Evolutionary conservation across 2,113 vertebrate genomes (phyloP).

Genomic region (Mola mola): DNA sequence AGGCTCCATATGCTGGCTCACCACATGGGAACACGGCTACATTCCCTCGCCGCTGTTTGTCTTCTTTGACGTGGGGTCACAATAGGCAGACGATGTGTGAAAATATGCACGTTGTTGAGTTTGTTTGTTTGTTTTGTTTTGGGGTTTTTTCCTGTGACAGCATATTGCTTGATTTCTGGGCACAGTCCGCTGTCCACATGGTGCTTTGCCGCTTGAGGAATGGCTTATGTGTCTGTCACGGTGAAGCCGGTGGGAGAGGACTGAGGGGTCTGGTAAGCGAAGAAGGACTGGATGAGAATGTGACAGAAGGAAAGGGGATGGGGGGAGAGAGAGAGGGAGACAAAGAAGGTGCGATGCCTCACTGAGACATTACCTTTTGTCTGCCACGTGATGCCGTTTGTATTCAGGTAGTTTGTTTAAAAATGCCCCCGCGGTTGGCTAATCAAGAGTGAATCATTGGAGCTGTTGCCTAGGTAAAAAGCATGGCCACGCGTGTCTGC

Average conservation of each 20-base stretch:
- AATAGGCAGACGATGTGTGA: constrained; percentile 34
- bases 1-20: constrained; percentile 48
- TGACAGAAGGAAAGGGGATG: constrained; percentile 16
- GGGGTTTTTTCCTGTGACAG: constrained; percentile 46
- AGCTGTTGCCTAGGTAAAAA: constrained; percentile 69
- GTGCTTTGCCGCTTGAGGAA: constrained; percentile 54
- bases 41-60: constrained; percentile 69
- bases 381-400: constrained; percentile 35
- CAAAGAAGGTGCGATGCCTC: constrained; percentile 40
- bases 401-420: constrained; percentile 54
- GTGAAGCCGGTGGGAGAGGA: constrained; percentile 57
- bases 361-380: constrained; percentile 55
- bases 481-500: constrained; percentile 40
- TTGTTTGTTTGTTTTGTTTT: constrained; percentile 37
- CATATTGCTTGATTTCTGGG: constrained; percentile 77
- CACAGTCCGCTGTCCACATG: constrained; percentile 70
- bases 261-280: constrained; percentile 44
- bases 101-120: constrained; percentile 38
- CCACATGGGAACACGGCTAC: constrained; percentile 66
- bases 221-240: constrained; percentile 67
- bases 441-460: constrained; percentile 72
- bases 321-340: constrained; percentile 38
- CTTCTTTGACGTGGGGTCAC: constrained; percentile 73
- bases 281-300: constrained; percentile 31
- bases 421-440: constrained; percentile 59